phyloP scores from a whole-genome alignment of 2,113 vertebrate genomes.

The Chelonoidis abingdonii region DNA sequence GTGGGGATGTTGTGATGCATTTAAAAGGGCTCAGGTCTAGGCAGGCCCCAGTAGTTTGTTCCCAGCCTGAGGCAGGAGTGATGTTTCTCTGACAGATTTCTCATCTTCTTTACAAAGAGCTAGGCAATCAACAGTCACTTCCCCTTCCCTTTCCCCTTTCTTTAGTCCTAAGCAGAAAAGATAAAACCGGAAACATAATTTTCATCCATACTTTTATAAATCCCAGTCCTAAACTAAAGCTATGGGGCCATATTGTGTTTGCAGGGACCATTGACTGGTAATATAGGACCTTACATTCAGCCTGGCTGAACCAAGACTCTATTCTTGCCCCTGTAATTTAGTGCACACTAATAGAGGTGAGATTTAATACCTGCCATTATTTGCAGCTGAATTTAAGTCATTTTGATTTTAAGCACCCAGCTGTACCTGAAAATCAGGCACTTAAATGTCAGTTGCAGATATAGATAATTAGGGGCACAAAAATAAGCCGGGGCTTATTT shows the following conservation, averaged over 20 bases:
- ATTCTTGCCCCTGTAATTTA: not conserved
- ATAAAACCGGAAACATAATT: accelerated
- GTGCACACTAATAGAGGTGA: not conserved
- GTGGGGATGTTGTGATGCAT: accelerated
- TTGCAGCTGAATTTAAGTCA: not conserved
- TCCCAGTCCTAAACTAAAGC: not conserved
- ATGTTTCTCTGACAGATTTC: not conserved
- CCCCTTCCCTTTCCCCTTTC: not conserved
- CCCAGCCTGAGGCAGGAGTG: not conserved
- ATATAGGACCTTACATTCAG: not conserved
- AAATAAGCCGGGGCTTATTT: not conserved
- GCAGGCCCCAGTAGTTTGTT: not conserved
- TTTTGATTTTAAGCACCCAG: not conserved
- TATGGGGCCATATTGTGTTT: not conserved
- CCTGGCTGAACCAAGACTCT: not conserved
- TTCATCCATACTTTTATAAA: not conserved
- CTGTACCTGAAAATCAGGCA: not conserved
- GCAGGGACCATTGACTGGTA: not conserved
- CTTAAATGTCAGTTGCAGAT: not conserved
- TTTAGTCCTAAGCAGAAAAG: not conserved
- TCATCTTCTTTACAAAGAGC: not conserved
- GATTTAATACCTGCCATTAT: not conserved
- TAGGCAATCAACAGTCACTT: accelerated
- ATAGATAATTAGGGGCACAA: not conserved
- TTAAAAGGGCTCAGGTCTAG: not conserved